Base-by-base conservation (phyloP, 2,797 vertebrate genomes). In the Crenuchus spilurus region DNA sequence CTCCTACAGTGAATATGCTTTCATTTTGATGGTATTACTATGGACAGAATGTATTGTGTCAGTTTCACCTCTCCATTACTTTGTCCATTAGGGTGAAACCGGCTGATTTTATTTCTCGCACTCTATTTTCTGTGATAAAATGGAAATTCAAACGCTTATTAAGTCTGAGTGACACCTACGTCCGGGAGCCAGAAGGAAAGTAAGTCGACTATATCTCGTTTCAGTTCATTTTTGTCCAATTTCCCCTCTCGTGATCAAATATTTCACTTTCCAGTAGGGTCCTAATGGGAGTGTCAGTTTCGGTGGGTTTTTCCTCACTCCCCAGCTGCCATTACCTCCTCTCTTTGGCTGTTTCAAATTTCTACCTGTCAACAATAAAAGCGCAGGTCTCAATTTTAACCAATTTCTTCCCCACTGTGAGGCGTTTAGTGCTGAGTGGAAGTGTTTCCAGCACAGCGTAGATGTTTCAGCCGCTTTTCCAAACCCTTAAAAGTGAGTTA, bases 1-100 rank as follows among this genome's bases (percentile, higher is more conserved):
- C 90, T 91, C 90, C 87, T 88, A 91, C 91, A 92, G 91, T 93
- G 92, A 93, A 94, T 92, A 91, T 92, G 92, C 92, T 92, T 94
- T 93, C 92, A 92, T 93, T 94, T 91, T 92, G 92, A 94, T 93
- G 84, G 88, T 90, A 92, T 93, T 93, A 94, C 88, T 83, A 87
- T 89, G 86, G 91, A 88, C 85, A 87, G 92, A 94, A 91, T 94
- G 92, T 94, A 92, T 94, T 96, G 96, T 96, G 96, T 96, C 95
- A 95, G 95, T 95, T 96, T 93, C 92, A 92, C 87, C 90, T 85
- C 83, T 70, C 92, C 93, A 94, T 94, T 93, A 94, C 92, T 93
- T 93, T 93, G 89, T 92, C 93, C 93, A 94, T 94, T 93, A 94
- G 85, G 90, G 90, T 85, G 86, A 93, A 94, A 93, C 89, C 82